Evolutionary conservation across 2,113 vertebrate genomes (phyloP).

Genomic region (Dasyornis broadbenti): DNA sequence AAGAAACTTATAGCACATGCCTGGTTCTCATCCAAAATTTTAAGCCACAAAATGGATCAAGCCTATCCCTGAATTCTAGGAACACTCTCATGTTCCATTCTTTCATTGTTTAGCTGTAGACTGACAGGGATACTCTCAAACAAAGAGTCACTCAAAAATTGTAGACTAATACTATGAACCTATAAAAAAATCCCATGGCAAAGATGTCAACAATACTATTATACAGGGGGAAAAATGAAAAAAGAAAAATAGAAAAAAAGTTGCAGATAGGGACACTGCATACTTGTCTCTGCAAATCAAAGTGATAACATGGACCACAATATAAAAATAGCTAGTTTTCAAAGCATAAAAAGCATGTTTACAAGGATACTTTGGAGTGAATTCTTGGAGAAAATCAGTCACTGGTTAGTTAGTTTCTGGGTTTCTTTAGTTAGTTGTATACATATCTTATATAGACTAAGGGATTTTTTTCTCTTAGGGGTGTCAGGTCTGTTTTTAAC

Average conservation of each 20-base stretch:
- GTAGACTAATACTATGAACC: not conserved
- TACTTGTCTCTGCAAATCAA: not conserved
- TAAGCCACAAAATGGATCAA: not conserved
- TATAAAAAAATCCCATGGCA: not conserved
- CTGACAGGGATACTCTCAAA: not conserved
- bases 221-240: not conserved
- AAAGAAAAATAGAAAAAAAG: too few relatives aligned
- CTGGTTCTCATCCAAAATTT: not conserved
- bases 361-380: not conserved
- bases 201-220: not conserved
- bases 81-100: not conserved
- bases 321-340: not conserved
- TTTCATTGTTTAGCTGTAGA: not conserved
- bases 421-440: not conserved
- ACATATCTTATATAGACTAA: not conserved
- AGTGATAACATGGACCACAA: not conserved
- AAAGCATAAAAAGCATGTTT: not conserved
- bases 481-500: not conserved
- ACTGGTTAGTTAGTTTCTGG: not conserved
- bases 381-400: not conserved
- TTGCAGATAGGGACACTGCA: not conserved
- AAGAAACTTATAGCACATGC: not conserved
- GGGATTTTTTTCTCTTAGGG: accelerated
- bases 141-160: not conserved
- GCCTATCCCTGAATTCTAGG: not conserved